Percentiles rank a stretch among this genome's conserved stretches.
Evolutionary conservation across 2,797 vertebrate species (phyloP).

Genomic region (Ispidina lecontei): DNA sequence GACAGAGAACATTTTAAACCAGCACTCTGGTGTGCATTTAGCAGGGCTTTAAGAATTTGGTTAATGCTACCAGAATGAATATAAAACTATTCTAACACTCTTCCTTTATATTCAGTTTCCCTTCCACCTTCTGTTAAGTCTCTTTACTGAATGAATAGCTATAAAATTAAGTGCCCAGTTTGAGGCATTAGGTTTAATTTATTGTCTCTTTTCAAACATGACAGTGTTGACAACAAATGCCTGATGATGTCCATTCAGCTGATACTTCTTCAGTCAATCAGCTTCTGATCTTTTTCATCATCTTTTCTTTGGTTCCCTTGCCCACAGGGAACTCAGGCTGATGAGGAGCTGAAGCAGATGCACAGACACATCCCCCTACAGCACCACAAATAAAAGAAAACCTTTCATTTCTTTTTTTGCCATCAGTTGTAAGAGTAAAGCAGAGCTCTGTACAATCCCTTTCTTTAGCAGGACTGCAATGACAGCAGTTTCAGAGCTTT

Average conservation of each 20-base stretch:
- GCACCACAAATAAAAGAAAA: background rate
- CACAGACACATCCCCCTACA: background rate
- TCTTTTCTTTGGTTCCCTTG: background rate
- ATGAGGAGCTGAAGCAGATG: background rate
- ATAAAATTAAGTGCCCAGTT: background rate
- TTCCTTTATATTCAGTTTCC: background rate
- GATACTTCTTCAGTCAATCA: background rate
- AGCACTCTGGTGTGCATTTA: background rate
- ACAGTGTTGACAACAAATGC: background rate
- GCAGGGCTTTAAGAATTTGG: background rate
- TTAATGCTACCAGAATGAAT: background rate
- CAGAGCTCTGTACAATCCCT: background rate
- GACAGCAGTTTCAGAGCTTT: background rate
- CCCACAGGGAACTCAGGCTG: background rate
- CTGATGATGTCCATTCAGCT: background rate
- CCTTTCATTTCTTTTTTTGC: slow-evolving; percentile 30
- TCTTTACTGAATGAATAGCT: background rate
- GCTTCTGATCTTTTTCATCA: background rate
- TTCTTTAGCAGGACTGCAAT: background rate
- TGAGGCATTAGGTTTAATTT: background rate
- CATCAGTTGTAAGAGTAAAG: slow-evolving; percentile 1
- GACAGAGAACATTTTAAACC: background rate
- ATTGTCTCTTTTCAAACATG: background rate
- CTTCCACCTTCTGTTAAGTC: background rate
- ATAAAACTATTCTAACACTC: background rate